Percentiles rank a stretch among this genome's conserved stretches.
These are phyloP conservation scores for Hippopotamus amphibius DNA, from an alignment of 2,113 vertebrate genomes.

Conservation along the genomic window DNA sequence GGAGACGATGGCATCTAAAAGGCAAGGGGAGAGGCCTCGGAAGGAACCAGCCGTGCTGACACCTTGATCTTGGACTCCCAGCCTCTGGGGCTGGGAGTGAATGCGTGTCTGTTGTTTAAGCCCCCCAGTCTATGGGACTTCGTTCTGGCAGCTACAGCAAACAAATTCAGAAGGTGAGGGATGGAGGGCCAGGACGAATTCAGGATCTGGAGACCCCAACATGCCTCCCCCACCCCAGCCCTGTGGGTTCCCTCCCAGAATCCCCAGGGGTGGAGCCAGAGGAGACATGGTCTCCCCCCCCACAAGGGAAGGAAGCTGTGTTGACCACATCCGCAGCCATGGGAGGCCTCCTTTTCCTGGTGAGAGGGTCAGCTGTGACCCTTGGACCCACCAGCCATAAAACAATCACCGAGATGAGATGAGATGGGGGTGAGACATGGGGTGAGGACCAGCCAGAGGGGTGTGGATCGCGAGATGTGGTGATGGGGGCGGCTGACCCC, in stretches of 20 bases:
- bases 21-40: background rate
- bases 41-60: background rate
- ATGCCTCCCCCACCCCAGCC: background rate
- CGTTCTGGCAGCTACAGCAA: background rate
- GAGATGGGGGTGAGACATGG: background rate
- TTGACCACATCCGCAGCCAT: background rate
- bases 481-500: background rate
- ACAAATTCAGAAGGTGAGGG: background rate
- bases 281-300: background rate
- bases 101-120: background rate
- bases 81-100: background rate
- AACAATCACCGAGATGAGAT: background rate
- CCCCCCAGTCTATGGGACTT: background rate
- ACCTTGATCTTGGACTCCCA: background rate
- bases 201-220: background rate
- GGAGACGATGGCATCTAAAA: background rate
- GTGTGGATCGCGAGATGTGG: background rate
- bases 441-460: accelerated
- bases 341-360: background rate
- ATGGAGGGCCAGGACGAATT: background rate
- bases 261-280: background rate
- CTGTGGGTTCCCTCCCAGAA: background rate
- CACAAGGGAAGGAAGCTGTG: background rate
- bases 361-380: background rate
- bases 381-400: slow-evolving; percentile 32